Evolutionary conservation across 2,888 invertebrate genomes (phyloP).

Genomic region (Caenorhabditis uteleia): DNA sequence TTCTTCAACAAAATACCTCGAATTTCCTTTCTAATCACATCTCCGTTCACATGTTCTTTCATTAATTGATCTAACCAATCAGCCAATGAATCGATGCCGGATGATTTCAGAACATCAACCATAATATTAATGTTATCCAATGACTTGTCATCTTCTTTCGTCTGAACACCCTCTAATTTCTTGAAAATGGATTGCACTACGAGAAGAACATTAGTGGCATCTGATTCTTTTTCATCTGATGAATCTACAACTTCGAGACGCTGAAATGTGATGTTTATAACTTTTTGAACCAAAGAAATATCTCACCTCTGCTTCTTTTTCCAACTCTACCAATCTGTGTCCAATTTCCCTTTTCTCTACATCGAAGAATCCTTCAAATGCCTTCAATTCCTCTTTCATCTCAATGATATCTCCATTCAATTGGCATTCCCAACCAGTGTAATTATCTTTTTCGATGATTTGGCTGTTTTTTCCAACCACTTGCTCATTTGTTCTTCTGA

Average conservation of each 20-base stretch:
- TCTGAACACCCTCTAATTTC: constrained; percentile 6
- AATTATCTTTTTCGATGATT: constrained; percentile 1
- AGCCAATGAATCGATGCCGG: constrained; percentile 5
- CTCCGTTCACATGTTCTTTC: constrained; percentile 6
- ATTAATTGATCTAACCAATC: background rate
- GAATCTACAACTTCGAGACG: background rate
- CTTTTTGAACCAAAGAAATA: background rate
- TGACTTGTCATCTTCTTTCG: constrained; percentile 16
- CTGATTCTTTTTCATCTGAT: constrained; percentile 13
- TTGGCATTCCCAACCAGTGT: constrained; percentile 9
- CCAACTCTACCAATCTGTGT: constrained; percentile 7
- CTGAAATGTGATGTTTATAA: no score
- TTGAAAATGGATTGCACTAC: constrained; percentile 30
- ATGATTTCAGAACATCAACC: constrained; percentile 7
- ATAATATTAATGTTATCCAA: constrained; percentile 22
- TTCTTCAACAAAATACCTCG: constrained; percentile 11
- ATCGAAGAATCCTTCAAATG: constrained; percentile 17
- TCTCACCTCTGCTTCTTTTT: constrained; percentile 2
- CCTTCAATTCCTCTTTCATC: background rate
- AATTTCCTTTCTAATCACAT: constrained; percentile 2
- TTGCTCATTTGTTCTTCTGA: constrained; percentile 16
- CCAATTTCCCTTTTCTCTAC: constrained; percentile 15
- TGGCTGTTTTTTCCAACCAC: background rate
- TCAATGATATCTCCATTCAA: constrained; percentile 11
- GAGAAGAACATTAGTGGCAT: constrained; percentile 13